Evolutionary conservation across 2,888 invertebrate species (phyloP), one percentile per base, ranked within the genome.

Genomic region (Acleris emargana): DNA sequence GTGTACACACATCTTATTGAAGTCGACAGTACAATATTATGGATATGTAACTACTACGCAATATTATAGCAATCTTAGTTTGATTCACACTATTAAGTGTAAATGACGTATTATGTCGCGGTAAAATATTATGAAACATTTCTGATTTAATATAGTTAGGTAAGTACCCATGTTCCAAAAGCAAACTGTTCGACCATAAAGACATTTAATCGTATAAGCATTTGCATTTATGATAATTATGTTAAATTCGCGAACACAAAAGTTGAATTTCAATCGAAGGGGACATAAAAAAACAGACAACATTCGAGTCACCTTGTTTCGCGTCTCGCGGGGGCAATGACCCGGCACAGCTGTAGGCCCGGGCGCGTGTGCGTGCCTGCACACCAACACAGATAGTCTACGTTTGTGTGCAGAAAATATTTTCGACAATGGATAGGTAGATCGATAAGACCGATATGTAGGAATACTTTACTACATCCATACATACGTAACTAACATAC

Each of bases 291-390:
- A 87, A 86, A 83, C 77, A 80, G 67, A 64, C 62, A 67, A 67
- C 69, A 79, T 79, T 79, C 86, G 82, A 86, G 87, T 90, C 88
- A 90, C 91, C 89, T 90, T 89, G 88, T 89, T 90, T 88, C 83
- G 86, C 84, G 81, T 68, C 76, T 73, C 76, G 76, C 82, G 83
- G 75, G 88, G 83, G 74, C 88, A 86, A 75, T 81, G 88, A 89
- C 89, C 90, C 76, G 76, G 67, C 84, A 83, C 90, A 90, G 90
- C 90, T 90, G 90, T 86, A 78, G 51, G 49, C 42, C 38, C 53
- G 59, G 9, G 13, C 16, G 13, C 16, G 55, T 55, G 47, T 55
- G 43, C 57, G 57, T 57, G 45, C 13, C 71, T 72, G 73, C 82
- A 86, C 66, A 66, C 66, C 52, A 86, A 86, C 85, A 86, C 80